Evolutionary conservation across 2,888 invertebrate species (phyloP).

Genomic region (Thereva unica): DNA sequence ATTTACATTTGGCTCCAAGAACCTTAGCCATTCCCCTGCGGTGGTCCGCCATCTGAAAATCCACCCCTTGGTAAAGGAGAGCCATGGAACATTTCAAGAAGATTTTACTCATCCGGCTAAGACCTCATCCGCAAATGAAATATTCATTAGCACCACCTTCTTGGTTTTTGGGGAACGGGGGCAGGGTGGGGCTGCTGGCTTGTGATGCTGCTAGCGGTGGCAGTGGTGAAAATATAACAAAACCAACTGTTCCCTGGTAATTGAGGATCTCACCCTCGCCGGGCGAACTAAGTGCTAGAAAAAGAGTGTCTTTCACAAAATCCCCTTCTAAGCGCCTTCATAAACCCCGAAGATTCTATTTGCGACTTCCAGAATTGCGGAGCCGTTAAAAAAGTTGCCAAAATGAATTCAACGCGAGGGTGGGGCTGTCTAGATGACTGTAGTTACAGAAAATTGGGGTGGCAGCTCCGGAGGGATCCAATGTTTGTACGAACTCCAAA

Average conservation of each 20-base stretch:
- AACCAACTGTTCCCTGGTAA: slow-evolving; percentile 27
- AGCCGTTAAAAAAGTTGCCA: slow-evolving; percentile 35
- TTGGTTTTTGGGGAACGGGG: slow-evolving; percentile 41
- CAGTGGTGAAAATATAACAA: slow-evolving; percentile 12
- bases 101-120: slow-evolving; percentile 31
- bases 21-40: slow-evolving; percentile 16
- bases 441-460: slow-evolving; percentile 15
- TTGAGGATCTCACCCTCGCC: slow-evolving; percentile 26
- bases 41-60: slow-evolving; percentile 7
- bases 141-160: slow-evolving; percentile 50
- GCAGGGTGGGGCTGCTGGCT: slow-evolving; percentile 3
- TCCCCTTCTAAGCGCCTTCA: slow-evolving; percentile 38
- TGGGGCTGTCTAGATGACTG: slow-evolving; percentile 12
- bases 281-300: slow-evolving; percentile 23
- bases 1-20: slow-evolving; percentile 30
- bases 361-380: slow-evolving; percentile 34
- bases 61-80: slow-evolving; percentile 7
- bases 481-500: slow-evolving; percentile 32
- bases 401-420: slow-evolving; percentile 28
- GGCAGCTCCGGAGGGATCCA: slow-evolving; percentile 18
- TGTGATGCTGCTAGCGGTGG: too few relatives aligned
- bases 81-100: slow-evolving; percentile 25
- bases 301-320: slow-evolving; percentile 30
- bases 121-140: slow-evolving; percentile 47
- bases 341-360: slow-evolving; percentile 37